Conservation (phyloP, 2,797 vertebrate species). For the Myioborus miniatus region DNA sequence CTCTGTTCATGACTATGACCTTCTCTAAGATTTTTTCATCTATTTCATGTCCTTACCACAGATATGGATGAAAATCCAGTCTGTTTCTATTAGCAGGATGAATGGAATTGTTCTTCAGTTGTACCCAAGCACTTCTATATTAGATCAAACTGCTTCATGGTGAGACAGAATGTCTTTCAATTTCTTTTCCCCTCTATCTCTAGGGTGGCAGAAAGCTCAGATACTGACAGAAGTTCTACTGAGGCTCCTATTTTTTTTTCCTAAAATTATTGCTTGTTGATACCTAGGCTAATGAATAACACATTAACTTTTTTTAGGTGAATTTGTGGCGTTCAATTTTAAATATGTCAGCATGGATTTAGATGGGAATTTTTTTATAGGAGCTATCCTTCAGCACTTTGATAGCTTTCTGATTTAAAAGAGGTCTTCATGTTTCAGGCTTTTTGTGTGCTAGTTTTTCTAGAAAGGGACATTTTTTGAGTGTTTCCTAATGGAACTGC, state of each 20-base stretch:
- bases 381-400: background rate
- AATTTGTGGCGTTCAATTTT: background rate
- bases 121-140: constrained; percentile 22
- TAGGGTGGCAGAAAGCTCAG: background rate
- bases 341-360: constrained; percentile 1
- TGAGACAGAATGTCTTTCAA: background rate
- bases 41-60: constrained; percentile 25
- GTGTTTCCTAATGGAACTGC: background rate
- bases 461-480: background rate
- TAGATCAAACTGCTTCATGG: constrained; percentile 43
- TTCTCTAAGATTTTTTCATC: constrained; percentile 42
- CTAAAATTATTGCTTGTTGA: background rate
- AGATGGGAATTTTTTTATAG: background rate
- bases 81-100: constrained; percentile 57
- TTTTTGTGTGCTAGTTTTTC: background rate
- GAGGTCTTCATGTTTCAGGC: background rate
- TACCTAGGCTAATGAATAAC: background rate
- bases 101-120: constrained; percentile 64
- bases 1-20: constrained; percentile 34
- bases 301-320: background rate
- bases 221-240: background rate
- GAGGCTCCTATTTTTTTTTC: background rate
- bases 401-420: background rate
- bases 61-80: constrained; percentile 48
- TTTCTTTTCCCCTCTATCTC: background rate